Evolutionary conservation across 2,113 vertebrate species (phyloP).

Genomic region (Periophthalmus modestus): DNA sequence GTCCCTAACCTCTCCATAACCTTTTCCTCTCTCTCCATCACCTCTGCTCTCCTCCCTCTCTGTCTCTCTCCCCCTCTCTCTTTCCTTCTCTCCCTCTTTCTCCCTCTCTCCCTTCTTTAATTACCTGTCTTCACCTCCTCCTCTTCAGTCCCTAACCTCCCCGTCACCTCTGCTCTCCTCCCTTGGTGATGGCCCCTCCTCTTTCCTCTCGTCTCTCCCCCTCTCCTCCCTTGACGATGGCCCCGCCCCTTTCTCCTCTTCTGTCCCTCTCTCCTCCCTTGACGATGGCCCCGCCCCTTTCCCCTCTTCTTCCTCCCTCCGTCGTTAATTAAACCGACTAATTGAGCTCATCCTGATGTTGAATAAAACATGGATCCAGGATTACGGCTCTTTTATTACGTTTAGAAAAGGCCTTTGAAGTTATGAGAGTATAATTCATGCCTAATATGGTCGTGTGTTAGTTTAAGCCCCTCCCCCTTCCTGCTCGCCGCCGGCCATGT

Average conservation of each 20-base stretch:
- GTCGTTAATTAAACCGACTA: conserved; percentile 62
- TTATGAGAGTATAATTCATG: conserved; percentile 67
- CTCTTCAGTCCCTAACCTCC: too few relatives aligned
- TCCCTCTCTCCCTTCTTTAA: too few relatives aligned
- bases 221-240: too few relatives aligned
- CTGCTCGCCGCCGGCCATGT: conserved; percentile 18
- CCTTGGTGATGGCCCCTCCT: too few relatives aligned
- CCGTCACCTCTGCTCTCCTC: too few relatives aligned
- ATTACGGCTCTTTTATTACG: conserved; percentile 54
- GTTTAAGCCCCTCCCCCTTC: conserved; percentile 27
- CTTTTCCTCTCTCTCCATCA: too few relatives aligned
- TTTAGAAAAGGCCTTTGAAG: conserved; percentile 53
- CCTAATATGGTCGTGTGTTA: conserved; percentile 44
- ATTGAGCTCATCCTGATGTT: conserved; percentile 69
- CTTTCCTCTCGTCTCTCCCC: too few relatives aligned
- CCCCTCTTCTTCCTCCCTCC: conserved; percentile 25
- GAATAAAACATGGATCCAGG: conserved; percentile 68
- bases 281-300: conserved; percentile 2
- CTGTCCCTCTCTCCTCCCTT: conserved; percentile 23
- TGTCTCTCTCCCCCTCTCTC: too few relatives aligned
- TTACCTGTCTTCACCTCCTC: too few relatives aligned
- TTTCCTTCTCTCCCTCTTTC: too few relatives aligned
- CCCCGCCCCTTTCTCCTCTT: too few relatives aligned
- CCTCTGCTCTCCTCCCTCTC: too few relatives aligned
- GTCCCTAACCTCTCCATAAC: not conserved